Conservation (phyloP, 2,797 vertebrate genomes). For the Myripristis jacobus region DNA sequence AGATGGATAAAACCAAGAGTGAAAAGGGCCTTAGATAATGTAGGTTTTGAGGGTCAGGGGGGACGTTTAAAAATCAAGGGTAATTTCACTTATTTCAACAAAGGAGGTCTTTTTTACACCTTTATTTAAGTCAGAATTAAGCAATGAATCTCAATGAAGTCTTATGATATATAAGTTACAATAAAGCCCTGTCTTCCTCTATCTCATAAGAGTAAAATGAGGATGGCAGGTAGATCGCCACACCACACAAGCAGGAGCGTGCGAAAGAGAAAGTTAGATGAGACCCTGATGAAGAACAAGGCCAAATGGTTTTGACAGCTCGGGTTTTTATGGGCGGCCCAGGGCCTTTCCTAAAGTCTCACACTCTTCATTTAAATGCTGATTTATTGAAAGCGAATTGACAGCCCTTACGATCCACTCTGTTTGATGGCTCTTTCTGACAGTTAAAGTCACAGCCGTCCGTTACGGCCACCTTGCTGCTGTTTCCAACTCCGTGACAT, state of each 20-base stretch:
- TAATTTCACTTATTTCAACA: too few relatives aligned
- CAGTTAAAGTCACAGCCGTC: neutral
- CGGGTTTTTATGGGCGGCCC: conserved; percentile 17
- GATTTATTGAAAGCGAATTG: conserved; percentile 17
- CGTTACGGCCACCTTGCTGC: neutral
- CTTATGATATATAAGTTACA: too few relatives aligned
- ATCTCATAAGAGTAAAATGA: too few relatives aligned
- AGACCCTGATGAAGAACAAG: neutral
- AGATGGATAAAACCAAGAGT: too few relatives aligned
- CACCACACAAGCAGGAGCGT: neutral
- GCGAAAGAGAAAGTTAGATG: neutral
- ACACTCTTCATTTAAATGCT: conserved; percentile 38
- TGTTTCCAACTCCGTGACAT: neutral
- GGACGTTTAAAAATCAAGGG: too few relatives aligned
- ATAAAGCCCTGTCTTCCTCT: too few relatives aligned
- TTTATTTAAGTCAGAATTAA: too few relatives aligned
- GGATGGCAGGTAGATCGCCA: neutral
- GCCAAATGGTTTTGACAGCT: conserved; percentile 11
- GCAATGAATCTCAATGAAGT: too few relatives aligned
- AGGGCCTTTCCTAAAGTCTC: neutral
- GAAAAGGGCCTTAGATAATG: too few relatives aligned
- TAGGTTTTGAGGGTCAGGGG: too few relatives aligned
- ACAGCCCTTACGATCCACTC: conserved; percentile 3
- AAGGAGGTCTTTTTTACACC: too few relatives aligned
- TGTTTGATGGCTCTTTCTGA: conserved; percentile 12